phyloP scores from a whole-genome alignment of 2,888 invertebrate genomes.

The Shargacucullia verbasci region DNA sequence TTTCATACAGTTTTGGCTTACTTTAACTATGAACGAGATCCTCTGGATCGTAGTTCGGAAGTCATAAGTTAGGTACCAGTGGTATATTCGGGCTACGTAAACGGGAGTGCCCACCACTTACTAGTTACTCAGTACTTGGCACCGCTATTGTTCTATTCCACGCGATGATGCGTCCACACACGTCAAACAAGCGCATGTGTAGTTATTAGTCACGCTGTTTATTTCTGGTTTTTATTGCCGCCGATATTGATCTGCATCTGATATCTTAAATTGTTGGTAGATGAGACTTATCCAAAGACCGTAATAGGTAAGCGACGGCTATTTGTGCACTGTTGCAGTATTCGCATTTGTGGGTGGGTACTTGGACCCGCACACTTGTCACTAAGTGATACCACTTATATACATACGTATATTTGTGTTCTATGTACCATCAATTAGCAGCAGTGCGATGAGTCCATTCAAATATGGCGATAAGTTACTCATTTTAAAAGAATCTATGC shows the following conservation, averaged over 20 bases:
- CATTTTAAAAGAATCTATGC: background rate
- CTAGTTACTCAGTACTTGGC: slow-evolving; percentile 72
- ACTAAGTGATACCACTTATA: slow-evolving; percentile 28
- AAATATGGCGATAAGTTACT: slow-evolving; percentile 16
- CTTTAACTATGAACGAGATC: no score
- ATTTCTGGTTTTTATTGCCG: slow-evolving; percentile 65
- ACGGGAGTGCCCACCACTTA: slow-evolving; percentile 62
- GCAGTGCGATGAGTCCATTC: slow-evolving; percentile 17
- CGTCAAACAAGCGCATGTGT: slow-evolving; percentile 45
- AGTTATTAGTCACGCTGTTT: slow-evolving; percentile 68
- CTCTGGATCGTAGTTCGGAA: no score
- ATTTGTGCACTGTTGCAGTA: slow-evolving; percentile 29
- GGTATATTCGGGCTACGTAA: slow-evolving; percentile 20
- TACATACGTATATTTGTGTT: slow-evolving; percentile 5
- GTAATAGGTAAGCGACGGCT: slow-evolving; percentile 5
- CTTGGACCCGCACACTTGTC: slow-evolving; percentile 12
- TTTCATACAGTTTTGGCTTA: no score
- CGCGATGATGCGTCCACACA: slow-evolving; percentile 64
- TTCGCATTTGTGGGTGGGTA: background rate
- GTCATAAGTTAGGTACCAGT: no score
- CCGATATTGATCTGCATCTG: slow-evolving; percentile 48
- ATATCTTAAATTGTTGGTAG: slow-evolving; percentile 40
- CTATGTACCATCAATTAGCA: slow-evolving; percentile 25
- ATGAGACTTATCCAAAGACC: slow-evolving; percentile 20
- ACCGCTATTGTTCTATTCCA: slow-evolving; percentile 73